These are phyloP conservation scores for Selenia dentaria DNA, from an alignment of 2,888 invertebrate species.

Conservation along the genomic window DNA sequence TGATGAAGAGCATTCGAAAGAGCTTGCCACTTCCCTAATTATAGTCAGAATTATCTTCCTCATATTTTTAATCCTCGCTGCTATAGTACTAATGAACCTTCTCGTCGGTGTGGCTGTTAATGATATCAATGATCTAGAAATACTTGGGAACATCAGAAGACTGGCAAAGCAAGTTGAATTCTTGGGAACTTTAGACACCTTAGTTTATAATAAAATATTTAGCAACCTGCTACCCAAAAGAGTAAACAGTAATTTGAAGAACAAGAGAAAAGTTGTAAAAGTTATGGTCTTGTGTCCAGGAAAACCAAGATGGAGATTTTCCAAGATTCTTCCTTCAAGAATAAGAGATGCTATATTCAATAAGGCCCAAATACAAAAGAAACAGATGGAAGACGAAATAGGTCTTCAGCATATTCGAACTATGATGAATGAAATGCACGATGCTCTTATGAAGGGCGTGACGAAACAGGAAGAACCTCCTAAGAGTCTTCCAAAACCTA, in stretches of 20 bases:
- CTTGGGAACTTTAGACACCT: constrained; percentile 75
- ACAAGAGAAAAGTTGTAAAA: constrained; percentile 60
- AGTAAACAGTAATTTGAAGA: constrained; percentile 59
- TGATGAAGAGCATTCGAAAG: constrained; percentile 57
- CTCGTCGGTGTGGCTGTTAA: constrained; percentile 85
- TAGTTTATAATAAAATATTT: constrained; percentile 74
- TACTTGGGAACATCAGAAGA: constrained; percentile 81
- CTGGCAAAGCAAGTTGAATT: constrained; percentile 84
- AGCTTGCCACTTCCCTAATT: constrained; percentile 65
- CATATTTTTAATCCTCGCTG: constrained; percentile 79
- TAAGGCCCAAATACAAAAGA: constrained; percentile 67
- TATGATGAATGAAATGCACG: constrained; percentile 66
- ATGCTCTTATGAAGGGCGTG: constrained; percentile 53
- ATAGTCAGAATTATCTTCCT: constrained; percentile 80
- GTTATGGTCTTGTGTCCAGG: constrained; percentile 68
- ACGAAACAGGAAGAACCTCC: constrained; percentile 29
- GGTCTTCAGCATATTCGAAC: constrained; percentile 56
- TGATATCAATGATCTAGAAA: constrained; percentile 83
- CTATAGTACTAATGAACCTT: constrained; percentile 85
- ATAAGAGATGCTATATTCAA: constrained; percentile 71
- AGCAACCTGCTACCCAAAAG: constrained; percentile 60
- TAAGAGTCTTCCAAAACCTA: constrained; percentile 31
- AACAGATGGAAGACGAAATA: constrained; percentile 62
- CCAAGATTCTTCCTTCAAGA: constrained; percentile 60
- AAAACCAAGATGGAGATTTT: constrained; percentile 56